Conservation (phyloP, 2,888 invertebrate genomes). For the Erebia aethiops region DNA sequence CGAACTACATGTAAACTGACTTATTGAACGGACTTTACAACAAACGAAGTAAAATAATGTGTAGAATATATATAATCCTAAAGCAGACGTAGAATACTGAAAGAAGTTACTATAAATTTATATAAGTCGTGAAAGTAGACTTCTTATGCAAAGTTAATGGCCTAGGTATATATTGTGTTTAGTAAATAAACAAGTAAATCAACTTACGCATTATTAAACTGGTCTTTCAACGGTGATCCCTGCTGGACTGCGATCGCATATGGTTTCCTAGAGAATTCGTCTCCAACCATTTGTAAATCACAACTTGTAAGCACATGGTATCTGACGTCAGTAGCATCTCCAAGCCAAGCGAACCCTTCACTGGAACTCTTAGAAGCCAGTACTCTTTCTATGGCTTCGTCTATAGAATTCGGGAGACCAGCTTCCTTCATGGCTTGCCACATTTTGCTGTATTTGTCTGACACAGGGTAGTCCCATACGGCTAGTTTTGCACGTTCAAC, state of each 20-base stretch:
- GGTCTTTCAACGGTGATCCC: conserved; percentile 96
- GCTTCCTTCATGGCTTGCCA: conserved; percentile 97
- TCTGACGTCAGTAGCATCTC: conserved; percentile 96
- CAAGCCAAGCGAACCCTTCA: conserved; percentile 95
- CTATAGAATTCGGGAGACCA: conserved; percentile 89
- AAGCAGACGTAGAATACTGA: too few species aligned
- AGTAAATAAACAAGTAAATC: too few species aligned
- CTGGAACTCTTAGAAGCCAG: conserved; percentile 86
- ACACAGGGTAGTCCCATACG: conserved; percentile 99
- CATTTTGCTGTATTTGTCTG: conserved; percentile 99
- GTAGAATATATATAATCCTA: too few species aligned
- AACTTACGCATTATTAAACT: conserved; percentile 97
- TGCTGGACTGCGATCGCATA: conserved; percentile 99
- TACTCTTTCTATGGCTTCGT: conserved; percentile 89
- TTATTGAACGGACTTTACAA: too few species aligned
- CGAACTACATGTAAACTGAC: too few species aligned
- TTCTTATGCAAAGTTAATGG: too few species aligned
- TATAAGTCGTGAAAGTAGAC: too few species aligned
- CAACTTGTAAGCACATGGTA: conserved; percentile 91
- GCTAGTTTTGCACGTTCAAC: conserved; percentile 96
- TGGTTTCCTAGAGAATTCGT: conserved; percentile 98
- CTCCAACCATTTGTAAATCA: conserved; percentile 95
- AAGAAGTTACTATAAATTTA: too few species aligned
- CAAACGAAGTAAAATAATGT: too few species aligned
- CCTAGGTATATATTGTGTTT: too few species aligned